Conservation (phyloP, 1,140 invertebrate genomes). For the Cydia pomonella region DNA sequence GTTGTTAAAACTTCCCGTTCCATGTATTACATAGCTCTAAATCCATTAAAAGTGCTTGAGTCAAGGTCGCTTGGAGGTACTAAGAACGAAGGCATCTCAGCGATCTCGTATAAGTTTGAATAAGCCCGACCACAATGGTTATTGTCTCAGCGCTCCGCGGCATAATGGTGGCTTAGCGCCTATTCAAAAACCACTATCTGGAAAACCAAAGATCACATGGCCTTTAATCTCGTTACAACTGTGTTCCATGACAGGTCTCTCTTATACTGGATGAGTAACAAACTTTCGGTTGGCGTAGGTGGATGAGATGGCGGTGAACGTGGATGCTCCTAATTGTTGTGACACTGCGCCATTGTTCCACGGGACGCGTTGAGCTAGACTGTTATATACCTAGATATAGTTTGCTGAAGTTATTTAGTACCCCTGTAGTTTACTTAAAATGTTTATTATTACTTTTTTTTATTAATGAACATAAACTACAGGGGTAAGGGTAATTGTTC, state of each 20-base stretch:
- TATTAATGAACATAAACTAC: too few species aligned
- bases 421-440: too few species aligned
- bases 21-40: too few species aligned
- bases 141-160: conserved; percentile 8
- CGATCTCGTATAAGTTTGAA: conserved; percentile 1
- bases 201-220: background rate
- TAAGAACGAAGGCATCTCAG: background rate
- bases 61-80: background rate
- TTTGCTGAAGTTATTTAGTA: too few species aligned
- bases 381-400: background rate
- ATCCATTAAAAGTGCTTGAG: background rate
- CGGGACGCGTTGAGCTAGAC: background rate
- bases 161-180: conserved; percentile 5
- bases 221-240: background rate
- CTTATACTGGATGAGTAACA: background rate
- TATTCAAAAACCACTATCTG: background rate
- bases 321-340: conserved; percentile 11
- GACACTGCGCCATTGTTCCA: background rate
- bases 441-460: too few species aligned
- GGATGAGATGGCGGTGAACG: background rate
- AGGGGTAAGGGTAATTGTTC: too few species aligned
- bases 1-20: too few species aligned
- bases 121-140: conserved; percentile 13
- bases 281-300: background rate
- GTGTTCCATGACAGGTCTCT: background rate